These are phyloP conservation scores for Leucophenga maculata DNA, from an alignment of 2,888 invertebrate genomes.

Conservation along the genomic window DNA sequence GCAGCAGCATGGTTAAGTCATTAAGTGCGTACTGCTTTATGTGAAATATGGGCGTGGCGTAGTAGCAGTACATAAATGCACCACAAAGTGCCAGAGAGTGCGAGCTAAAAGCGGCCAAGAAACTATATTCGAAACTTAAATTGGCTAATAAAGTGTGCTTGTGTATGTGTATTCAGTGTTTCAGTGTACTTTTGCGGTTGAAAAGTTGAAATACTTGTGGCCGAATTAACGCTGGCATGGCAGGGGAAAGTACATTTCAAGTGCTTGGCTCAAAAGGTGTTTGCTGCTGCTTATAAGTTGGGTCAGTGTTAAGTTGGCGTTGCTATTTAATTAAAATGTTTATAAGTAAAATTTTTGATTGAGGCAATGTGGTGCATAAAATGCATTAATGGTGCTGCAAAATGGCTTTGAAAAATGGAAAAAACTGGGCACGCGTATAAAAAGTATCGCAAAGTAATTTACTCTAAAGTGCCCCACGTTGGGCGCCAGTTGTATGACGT, in stretches of 20 bases:
- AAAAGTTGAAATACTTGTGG: conserved; percentile 4
- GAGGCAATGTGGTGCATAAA: too few species aligned
- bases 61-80: conserved; percentile 6
- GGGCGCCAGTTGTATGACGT: too few species aligned
- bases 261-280: background rate
- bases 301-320: background rate
- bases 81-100: conserved; percentile 8
- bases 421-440: too few species aligned
- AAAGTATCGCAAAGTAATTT: too few species aligned
- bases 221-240: background rate
- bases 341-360: too few species aligned
- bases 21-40: conserved; percentile 15
- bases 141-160: conserved; percentile 8
- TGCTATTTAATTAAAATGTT: too few species aligned
- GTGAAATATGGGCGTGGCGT: conserved; percentile 14
- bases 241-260: background rate
- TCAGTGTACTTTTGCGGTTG: background rate
- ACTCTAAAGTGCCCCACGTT: too few species aligned
- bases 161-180: background rate
- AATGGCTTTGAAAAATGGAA: too few species aligned
- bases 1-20: conserved; percentile 17
- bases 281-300: background rate
- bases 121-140: conserved; percentile 13
- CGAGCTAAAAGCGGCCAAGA: background rate
- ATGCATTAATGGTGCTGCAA: too few species aligned